Conservation (phyloP, 2,113 vertebrate species). For the Plecturocebus donacophilus region DNA sequence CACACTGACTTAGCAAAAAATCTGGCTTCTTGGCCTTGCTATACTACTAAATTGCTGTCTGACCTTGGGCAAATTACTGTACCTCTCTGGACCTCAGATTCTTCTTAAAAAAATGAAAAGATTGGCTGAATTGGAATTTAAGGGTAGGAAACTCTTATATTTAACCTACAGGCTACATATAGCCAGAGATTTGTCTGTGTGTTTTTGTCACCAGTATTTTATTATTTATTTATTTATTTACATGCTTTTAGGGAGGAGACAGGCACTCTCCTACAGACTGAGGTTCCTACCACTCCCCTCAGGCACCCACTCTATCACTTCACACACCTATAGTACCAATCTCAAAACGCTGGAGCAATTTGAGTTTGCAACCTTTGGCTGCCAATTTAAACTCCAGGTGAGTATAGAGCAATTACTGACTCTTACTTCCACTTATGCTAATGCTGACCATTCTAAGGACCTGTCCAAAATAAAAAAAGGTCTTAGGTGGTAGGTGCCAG, state of each 20-base stretch:
- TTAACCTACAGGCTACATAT: background rate
- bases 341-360: background rate
- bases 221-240: background rate
- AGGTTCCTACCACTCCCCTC: background rate
- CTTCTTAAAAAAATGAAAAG: background rate
- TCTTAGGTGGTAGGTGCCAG: background rate
- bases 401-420: background rate
- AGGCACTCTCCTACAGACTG: background rate
- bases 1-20: background rate
- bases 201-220: background rate
- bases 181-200: background rate
- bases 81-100: background rate
- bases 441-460: background rate
- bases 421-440: background rate
- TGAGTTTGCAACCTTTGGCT: background rate
- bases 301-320: background rate
- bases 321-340: background rate
- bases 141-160: background rate
- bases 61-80: background rate
- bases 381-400: background rate
- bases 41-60: background rate
- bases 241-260: background rate
- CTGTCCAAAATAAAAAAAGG: background rate
- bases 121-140: background rate
- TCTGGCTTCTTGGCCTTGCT: background rate